phyloP scores from a whole-genome alignment of 1,140 invertebrate species.

The Drosophila ficusphila region DNA sequence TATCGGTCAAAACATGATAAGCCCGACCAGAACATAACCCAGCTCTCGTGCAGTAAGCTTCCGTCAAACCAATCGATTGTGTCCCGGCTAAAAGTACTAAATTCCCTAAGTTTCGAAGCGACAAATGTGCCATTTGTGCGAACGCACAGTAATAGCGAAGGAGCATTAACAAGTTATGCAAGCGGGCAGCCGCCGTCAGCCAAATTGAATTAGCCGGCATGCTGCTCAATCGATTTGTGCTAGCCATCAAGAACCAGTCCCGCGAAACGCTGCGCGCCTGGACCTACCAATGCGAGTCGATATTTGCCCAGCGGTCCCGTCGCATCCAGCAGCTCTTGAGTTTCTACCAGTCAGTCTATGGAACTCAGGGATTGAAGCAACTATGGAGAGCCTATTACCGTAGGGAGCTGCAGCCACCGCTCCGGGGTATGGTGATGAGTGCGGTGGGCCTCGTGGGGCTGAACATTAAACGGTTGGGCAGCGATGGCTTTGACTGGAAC shows the following conservation, averaged over 20 bases:
- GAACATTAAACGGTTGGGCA: constrained; percentile 46
- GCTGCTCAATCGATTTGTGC: constrained; percentile 72
- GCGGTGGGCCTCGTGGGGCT: constrained; percentile 74
- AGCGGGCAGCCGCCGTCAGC: constrained; percentile 36
- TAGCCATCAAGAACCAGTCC: constrained; percentile 84
- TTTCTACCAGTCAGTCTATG: constrained; percentile 87
- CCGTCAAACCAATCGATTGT: constrained; percentile 12
- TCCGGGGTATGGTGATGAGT: constrained; percentile 66
- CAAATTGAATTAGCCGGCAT: constrained; percentile 68
- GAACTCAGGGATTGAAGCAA: constrained; percentile 86
- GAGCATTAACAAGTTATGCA: constrained; percentile 59
- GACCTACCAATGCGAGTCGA: constrained; percentile 87
- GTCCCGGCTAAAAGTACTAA: constrained; percentile 37
- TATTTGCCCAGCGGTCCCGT: constrained; percentile 87
- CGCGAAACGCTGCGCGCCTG: constrained; percentile 85
- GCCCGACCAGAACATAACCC: constrained; percentile 43
- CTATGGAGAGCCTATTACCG: constrained; percentile 85
- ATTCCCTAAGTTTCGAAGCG: constrained; percentile 46
- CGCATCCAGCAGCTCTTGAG: constrained; percentile 87
- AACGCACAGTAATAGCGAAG: constrained; percentile 52
- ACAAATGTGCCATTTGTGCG: constrained; percentile 58
- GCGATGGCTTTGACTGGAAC: constrained; percentile 72
- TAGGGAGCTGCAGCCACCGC: constrained; percentile 72
- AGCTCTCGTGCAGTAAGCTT: constrained; percentile 14
- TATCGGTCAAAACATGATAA: constrained; percentile 58